phyloP scores from a whole-genome alignment of 23 tunicate species.

The Ciona savignyi region DNA sequence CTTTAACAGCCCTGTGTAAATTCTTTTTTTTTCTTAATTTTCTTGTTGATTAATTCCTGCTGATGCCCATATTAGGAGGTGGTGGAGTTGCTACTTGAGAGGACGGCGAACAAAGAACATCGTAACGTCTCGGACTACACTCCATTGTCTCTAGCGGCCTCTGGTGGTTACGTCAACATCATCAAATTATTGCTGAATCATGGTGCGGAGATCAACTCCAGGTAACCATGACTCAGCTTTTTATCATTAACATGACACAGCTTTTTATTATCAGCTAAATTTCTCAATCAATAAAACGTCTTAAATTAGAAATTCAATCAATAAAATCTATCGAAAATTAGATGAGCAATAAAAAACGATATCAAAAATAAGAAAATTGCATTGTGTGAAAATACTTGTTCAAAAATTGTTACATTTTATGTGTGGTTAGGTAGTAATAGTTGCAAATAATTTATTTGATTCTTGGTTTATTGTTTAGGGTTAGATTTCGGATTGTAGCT shows the following conservation, averaged over 20 bases:
- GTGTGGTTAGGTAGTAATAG: neutral
- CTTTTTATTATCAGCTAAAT: too few species aligned
- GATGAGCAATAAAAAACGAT: too few species aligned
- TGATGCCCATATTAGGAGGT: slow-evolving; percentile 49
- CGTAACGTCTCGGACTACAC: slow-evolving; percentile 99
- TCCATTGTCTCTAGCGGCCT: slow-evolving; percentile 95
- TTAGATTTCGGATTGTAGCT: too few species aligned
- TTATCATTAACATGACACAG: too few species aligned
- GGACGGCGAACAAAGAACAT: slow-evolving; percentile 98
- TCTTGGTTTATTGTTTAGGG: too few species aligned
- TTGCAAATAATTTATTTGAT: neutral
- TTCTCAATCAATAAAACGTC: too few species aligned
- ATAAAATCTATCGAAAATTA: too few species aligned
- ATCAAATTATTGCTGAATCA: slow-evolving; percentile 71
- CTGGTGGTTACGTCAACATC: slow-evolving; percentile 93
- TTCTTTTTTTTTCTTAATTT: neutral
- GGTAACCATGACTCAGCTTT: slow-evolving; percentile 35
- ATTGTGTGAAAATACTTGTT: neutral
- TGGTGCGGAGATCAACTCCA: slow-evolving; percentile 97
- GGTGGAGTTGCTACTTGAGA: slow-evolving; percentile 68
- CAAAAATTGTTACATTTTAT: neutral
- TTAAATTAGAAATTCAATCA: too few species aligned
- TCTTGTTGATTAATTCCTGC: neutral
- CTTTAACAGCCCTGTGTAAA: too few species aligned
- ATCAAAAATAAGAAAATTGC: neutral